Evolutionary conservation across 92 coral and sea anemone species (phyloP).

Genomic region (Micromussa lordhowensis): DNA sequence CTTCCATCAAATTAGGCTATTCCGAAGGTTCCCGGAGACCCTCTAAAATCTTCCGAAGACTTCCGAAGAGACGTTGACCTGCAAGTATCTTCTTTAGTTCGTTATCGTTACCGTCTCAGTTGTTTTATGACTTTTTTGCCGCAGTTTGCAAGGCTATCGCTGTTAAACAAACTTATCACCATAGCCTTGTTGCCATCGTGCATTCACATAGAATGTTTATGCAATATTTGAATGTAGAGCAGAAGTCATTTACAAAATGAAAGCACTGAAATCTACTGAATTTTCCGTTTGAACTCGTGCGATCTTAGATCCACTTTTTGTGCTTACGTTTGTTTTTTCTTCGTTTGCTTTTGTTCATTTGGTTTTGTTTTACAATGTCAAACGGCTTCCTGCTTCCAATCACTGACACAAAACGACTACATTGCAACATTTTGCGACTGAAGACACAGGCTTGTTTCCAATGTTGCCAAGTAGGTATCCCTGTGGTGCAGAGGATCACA

Average conservation of each 20-base stretch:
- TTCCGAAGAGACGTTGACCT: background rate
- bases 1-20: background rate
- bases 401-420: background rate
- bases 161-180: no score
- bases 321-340: background rate
- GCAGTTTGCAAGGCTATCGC: no score
- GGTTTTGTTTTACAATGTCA: background rate
- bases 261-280: background rate
- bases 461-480: background rate
- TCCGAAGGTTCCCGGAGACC: background rate
- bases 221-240: background rate
- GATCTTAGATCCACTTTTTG: background rate
- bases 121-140: no score
- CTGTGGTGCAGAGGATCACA: background rate
- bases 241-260: background rate
- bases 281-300: background rate
- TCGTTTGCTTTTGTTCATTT: no score
- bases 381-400: background rate
- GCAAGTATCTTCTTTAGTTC: background rate
- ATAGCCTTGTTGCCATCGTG: background rate
- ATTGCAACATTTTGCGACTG: background rate
- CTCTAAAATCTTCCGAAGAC: background rate
- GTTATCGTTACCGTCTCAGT: background rate
- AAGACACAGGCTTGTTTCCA: background rate
- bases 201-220: background rate